Evolutionary conservation across 2,113 vertebrate genomes (phyloP).

Genomic region (Muscicapa adusta): DNA sequence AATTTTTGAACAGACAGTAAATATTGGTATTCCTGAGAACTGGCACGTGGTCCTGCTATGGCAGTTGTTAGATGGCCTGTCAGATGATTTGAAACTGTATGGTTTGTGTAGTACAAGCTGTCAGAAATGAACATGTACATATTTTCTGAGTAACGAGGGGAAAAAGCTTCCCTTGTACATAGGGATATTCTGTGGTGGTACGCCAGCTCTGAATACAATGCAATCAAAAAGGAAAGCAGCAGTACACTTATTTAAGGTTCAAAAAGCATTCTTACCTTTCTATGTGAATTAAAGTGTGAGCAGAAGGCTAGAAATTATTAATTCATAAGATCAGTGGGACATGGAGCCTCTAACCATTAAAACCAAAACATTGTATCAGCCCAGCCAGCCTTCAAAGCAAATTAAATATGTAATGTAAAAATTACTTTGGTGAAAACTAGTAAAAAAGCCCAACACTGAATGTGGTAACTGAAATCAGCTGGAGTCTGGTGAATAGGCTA

Average conservation of each 20-base stretch:
- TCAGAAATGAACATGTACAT: neutral
- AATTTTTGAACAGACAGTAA: neutral
- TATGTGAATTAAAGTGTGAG: neutral
- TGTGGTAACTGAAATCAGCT: neutral
- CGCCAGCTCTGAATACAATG: neutral
- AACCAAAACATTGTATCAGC: neutral
- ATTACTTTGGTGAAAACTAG: neutral
- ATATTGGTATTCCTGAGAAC: neutral
- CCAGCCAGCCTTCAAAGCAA: neutral
- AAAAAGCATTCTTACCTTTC: neutral
- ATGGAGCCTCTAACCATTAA: constrained; percentile 1
- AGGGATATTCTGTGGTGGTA: neutral
- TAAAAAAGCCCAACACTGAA: neutral
- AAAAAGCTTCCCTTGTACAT: neutral
- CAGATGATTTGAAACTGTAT: neutral
- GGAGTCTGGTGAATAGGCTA: neutral
- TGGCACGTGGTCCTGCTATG: neutral
- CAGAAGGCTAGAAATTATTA: constrained; percentile 15
- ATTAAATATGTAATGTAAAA: neutral
- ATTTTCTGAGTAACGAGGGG: neutral
- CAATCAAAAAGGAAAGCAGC: neutral
- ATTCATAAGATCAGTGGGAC: neutral
- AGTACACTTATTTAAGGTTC: neutral
- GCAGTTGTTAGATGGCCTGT: neutral
- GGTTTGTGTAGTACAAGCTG: neutral